Evolutionary conservation across 2,113 vertebrate species (phyloP), one percentile per base, ranked within the genome.

Genomic region (Sclerurus mexicanus): DNA sequence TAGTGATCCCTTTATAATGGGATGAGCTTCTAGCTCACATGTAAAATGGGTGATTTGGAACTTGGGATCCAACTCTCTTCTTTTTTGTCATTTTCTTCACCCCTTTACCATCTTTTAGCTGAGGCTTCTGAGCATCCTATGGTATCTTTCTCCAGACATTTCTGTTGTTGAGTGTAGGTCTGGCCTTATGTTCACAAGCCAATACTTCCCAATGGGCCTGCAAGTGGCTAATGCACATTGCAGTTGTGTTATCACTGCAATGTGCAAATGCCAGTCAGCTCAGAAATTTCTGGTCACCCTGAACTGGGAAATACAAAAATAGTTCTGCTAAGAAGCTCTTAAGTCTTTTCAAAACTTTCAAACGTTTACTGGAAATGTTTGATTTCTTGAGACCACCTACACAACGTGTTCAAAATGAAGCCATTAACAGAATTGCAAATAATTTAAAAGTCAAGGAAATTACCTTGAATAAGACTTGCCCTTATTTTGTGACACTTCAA

Each of bases 21-120:
- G 46, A 35, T 59, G 20, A 79, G 8, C 11, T 59, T 67, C 35
- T 17, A 75, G 13, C 12, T 74, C 2, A 0, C 17, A 5, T 5
- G 5, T 44, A 33, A 90, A 76, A 68, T 19, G 0, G 0, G 10
- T 33, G 24, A 5, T n/a, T 60, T 52, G 12, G 3, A 16, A 35
- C n/a, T 68, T 85, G 27, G 25, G 16, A 17, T 35, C 7, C 47
- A 75, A 64, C 30, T 31, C 18, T 47, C 23, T 77, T 76, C 9
- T 14, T 53, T 78, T 89, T 67, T 60, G 7, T 33, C 10, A 44
- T 40, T 52, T 72, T 68, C 28, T 82, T 88, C 24, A 63, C 3
- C 5, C 6, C 6, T 79, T 83, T 68, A 6, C 7, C 58, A 5
- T 27, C 33, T 79, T 79, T 79, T 15, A 68, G 4, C 9, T 68